Evolutionary conservation across 2,888 invertebrate species (phyloP).

Genomic region (Morpho achilles): DNA sequence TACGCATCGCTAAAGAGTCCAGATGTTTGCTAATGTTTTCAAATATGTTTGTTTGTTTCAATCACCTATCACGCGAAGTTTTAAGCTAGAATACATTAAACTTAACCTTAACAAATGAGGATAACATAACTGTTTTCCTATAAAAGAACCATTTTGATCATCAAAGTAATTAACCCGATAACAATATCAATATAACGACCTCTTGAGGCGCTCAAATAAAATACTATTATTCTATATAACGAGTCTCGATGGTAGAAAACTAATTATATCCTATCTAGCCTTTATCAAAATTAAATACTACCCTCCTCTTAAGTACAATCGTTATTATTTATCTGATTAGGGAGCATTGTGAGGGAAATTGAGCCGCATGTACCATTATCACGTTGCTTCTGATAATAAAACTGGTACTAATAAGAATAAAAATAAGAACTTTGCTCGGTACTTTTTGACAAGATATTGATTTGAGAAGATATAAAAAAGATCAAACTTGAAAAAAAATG

Average conservation of each 20-base stretch:
- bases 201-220: background rate
- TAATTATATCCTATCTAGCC: background rate
- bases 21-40: no score
- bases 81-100: background rate
- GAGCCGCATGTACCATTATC: no score
- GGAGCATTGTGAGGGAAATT: background rate
- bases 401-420: no score
- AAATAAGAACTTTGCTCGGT: no score
- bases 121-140: no score
- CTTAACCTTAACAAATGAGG: background rate
- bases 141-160: background rate
- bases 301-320: background rate
- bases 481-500: no score
- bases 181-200: background rate
- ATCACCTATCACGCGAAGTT: no score
- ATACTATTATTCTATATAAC: background rate
- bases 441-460: no score
- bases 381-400: no score
- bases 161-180: background rate
- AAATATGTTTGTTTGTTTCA: no score
- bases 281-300: background rate
- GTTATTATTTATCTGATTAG: background rate
- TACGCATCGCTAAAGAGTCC: no score
- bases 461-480: no score
- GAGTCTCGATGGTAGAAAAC: background rate